A percentile compares a stretch with the other conserved stretches of the same genome.
Evolutionary conservation across 2,888 invertebrate genomes (phyloP).

Genomic region (Scaptomyza reducta): DNA sequence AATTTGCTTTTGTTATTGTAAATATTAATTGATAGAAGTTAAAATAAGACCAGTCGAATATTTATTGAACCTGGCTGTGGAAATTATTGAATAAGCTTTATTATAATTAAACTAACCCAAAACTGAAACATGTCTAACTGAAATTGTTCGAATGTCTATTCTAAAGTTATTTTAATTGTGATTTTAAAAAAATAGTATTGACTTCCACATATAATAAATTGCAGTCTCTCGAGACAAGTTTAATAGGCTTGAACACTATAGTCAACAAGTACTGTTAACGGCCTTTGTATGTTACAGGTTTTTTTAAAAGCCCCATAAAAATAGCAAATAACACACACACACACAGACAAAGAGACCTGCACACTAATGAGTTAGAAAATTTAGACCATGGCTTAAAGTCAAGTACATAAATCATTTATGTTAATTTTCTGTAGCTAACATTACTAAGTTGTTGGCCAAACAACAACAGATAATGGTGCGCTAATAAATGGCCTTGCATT

Average conservation of each 20-base stretch:
- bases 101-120: no score
- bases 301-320: conserved; percentile 13
- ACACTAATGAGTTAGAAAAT: conserved; percentile 72
- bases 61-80: no score
- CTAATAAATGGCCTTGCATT: conserved; percentile 65
- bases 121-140: no score
- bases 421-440: conserved; percentile 46
- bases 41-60: no score
- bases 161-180: no score
- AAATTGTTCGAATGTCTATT: no score
- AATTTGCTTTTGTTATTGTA: no score
- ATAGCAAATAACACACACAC: conserved; percentile 2
- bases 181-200: no score
- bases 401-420: conserved; percentile 71
- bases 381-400: conserved; percentile 39
- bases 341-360: conserved; percentile 12
- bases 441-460: conserved; percentile 23
- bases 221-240: background rate
- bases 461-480: conserved; percentile 46
- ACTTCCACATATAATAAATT: no score
- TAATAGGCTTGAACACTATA: background rate
- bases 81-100: no score
- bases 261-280: background rate
- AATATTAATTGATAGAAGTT: no score
- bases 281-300: background rate